These are phyloP conservation scores for Parazoanthus atlanticus DNA, from an alignment of 92 coral and sea anemone species.

Conservation along the genomic window DNA sequence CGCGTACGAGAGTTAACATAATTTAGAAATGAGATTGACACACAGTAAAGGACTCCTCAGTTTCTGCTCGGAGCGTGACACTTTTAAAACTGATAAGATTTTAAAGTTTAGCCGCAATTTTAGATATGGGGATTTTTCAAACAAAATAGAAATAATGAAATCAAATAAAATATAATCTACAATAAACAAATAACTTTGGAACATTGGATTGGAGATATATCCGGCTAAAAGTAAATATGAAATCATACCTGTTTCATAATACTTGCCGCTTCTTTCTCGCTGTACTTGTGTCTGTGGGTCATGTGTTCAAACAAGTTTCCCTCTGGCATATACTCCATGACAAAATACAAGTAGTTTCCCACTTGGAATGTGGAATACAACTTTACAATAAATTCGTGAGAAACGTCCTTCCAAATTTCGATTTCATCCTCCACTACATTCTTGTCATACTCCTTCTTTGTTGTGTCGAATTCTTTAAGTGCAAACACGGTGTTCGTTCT, in stretches of 20 bases:
- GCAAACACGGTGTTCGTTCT: constrained; percentile 60
- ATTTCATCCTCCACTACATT: constrained; percentile 67
- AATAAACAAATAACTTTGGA: too few species aligned
- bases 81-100: too few species aligned
- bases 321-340: constrained; percentile 71
- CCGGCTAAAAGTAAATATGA: neutral
- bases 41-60: too few species aligned
- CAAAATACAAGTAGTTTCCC: constrained; percentile 66
- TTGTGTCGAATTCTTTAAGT: constrained; percentile 64
- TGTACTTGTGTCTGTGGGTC: constrained; percentile 60
- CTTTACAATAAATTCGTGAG: constrained; percentile 83
- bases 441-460: constrained; percentile 48
- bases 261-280: constrained; percentile 70
- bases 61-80: too few species aligned
- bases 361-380: constrained; percentile 65
- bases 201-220: neutral
- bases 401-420: constrained; percentile 71
- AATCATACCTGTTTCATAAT: constrained; percentile 66
- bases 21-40: too few species aligned
- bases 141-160: too few species aligned
- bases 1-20: too few species aligned
- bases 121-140: too few species aligned
- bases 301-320: constrained; percentile 74
- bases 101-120: neutral
- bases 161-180: too few species aligned